Percentiles rank a stretch among this genome's conserved stretches.
These are phyloP conservation scores for Melinopterus prodromus DNA, from an alignment of 2,888 invertebrate genomes.

Conservation along the genomic window DNA sequence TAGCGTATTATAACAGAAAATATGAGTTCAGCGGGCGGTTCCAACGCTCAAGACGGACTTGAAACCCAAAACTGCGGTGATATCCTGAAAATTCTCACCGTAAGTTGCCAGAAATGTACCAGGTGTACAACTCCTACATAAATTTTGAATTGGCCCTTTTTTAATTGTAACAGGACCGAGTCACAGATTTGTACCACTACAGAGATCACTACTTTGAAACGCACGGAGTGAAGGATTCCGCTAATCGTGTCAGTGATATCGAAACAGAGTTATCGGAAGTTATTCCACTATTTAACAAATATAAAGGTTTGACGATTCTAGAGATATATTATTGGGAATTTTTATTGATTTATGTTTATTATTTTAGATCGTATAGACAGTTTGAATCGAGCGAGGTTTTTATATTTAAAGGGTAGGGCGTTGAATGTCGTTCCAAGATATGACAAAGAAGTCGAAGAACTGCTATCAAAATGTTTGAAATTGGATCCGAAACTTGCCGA, in stretches of 20 bases:
- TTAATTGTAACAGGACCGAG: slow-evolving; percentile 64
- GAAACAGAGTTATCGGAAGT: slow-evolving; percentile 70
- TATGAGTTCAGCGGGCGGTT: not conserved
- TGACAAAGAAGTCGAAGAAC: slow-evolving; percentile 75
- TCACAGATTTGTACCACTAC: slow-evolving; percentile 72
- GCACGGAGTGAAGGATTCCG: slow-evolving; percentile 73
- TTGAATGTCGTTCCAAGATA: slow-evolving; percentile 76
- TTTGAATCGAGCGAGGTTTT: slow-evolving; percentile 66
- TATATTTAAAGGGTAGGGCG: slow-evolving; percentile 77
- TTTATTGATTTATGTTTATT: not conserved
- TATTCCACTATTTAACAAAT: slow-evolving; percentile 69
- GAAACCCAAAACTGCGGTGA: slow-evolving; percentile 41
- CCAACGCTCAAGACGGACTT: not conserved
- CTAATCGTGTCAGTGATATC: slow-evolving; percentile 70
- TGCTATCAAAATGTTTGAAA: slow-evolving; percentile 84
- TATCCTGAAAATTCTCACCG: slow-evolving; percentile 49
- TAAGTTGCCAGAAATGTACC: slow-evolving; percentile 47
- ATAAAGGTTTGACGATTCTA: slow-evolving; percentile 66
- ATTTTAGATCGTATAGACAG: slow-evolving; percentile 56
- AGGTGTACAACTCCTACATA: slow-evolving; percentile 47
- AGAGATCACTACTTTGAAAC: slow-evolving; percentile 83
- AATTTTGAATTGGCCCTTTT: slow-evolving; percentile 27
- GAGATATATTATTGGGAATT: not conserved
- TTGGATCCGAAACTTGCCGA: slow-evolving; percentile 80
- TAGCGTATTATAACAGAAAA: slow-evolving; percentile 4